Evolutionary conservation across 2,888 invertebrate species (phyloP), one percentile per base, ranked within the genome.

Genomic region (Mechanitis messenoides): DNA sequence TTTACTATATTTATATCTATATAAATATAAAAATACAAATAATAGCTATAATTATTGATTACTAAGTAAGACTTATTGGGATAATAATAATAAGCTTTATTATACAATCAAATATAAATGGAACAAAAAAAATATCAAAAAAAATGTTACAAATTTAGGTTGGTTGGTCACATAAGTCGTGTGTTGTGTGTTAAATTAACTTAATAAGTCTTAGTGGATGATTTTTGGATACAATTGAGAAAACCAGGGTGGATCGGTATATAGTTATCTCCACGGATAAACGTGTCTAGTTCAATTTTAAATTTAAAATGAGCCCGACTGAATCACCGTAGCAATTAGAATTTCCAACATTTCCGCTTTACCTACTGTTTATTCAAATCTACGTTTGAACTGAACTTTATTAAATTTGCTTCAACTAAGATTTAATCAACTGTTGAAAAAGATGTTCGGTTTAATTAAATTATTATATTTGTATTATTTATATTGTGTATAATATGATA

Each of bases 281-380:
- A 61, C 61, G 55, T 60, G 58, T 70, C 65, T 74, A 72, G 69
- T 75, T 54, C 61, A 61, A 77, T 71, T 78, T 77, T 79, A 77
- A 75, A 71, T 69, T 69, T 73, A 70, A 76, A 80, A 77, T 78
- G 79, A 79, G 79, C 73, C 70, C 69, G 72, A 74, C 75, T 76
- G 76, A 76, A 74, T 78, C 77, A 78, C 76, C 71, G 62, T 60
- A 66, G 72, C 74, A 78, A 79, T 79, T 78, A 79, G 73, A 68
- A 76, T 74, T 78, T 75, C 72, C 74, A 72, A 74, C 69, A 72
- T 75, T 79, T 79, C 81, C 81, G 80, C 68, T 63, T 64, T 68
- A 56, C 56, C 61, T 62, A 62, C 56, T 66, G 63, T 64, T 64
- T 61, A 66, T 66, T 58, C 56, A 58, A 59, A 60, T 55, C 50